Evolutionary conservation across 2,113 vertebrate species (phyloP).

Genomic region (Saccopteryx leptura): DNA sequence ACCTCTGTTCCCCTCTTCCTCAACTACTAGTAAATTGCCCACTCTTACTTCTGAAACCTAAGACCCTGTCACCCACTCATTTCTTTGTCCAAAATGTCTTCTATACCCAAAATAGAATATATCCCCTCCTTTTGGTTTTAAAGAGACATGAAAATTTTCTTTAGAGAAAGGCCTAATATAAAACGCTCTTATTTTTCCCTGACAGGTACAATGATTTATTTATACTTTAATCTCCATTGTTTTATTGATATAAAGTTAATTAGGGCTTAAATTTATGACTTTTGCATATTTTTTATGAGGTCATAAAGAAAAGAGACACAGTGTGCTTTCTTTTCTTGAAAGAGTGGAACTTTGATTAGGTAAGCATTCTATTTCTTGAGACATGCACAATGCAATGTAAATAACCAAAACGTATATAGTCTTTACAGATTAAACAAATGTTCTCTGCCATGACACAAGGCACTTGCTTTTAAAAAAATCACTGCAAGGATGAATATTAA

Average conservation of each 20-base stretch:
- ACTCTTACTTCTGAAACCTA: too few species aligned
- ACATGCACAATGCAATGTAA: neutral
- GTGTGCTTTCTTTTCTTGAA: constrained; percentile 1
- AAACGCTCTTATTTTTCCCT: neutral
- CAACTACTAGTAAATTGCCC: too few species aligned
- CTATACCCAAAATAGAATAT: neutral
- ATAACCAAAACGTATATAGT: neutral
- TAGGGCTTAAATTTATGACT: neutral
- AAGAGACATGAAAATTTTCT: neutral
- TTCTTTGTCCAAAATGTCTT: too few species aligned
- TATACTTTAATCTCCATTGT: neutral
- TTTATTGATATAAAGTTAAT: neutral
- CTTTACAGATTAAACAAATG: neutral
- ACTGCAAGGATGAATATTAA: neutral
- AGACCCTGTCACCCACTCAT: too few species aligned
- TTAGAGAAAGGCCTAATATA: neutral
- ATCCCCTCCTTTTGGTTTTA: neutral
- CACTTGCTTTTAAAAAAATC: neutral
- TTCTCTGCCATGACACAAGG: neutral
- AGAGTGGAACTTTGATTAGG: neutral
- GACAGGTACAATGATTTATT: neutral
- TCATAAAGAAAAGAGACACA: neutral
- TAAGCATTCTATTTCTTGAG: neutral
- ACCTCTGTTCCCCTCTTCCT: too few species aligned
- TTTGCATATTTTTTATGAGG: neutral